Conservation (phyloP, 2,113 vertebrate genomes). For the Amphiprion percula region DNA sequence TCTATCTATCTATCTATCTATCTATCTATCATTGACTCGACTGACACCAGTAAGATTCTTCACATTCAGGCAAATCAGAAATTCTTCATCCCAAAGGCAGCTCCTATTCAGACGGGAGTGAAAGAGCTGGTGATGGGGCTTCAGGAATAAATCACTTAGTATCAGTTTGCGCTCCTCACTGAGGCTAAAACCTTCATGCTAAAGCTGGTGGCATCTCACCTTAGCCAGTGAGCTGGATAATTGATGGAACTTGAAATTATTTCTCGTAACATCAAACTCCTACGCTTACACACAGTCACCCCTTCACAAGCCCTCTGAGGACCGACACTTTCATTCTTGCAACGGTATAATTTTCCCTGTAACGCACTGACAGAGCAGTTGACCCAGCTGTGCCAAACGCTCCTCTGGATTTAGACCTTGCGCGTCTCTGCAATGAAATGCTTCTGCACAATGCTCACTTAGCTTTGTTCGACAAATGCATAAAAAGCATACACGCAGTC, state of each 20-base stretch:
- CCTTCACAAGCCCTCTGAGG: conserved; percentile 32
- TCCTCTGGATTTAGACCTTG: conserved; percentile 35
- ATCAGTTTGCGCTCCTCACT: conserved; percentile 34
- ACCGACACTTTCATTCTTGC: conserved; percentile 23
- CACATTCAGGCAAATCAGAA: conserved; percentile 27
- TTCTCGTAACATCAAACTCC: conserved; percentile 54
- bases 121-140: conserved; percentile 45
- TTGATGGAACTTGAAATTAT: conserved; percentile 48
- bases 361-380: conserved; percentile 48
- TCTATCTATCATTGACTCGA: conserved; percentile 22
- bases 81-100: conserved; percentile 33
- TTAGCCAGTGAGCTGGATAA: conserved; percentile 59
- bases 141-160: conserved; percentile 60
- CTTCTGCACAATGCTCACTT: conserved; percentile 24
- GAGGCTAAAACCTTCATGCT: conserved; percentile 36
- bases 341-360: conserved; percentile 44
- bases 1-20: background rate
- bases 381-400: conserved; percentile 46
- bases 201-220: conserved; percentile 54
- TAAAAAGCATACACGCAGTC: conserved; percentile 21
- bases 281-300: conserved; percentile 8
- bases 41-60: conserved; percentile 10
- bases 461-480: conserved; percentile 25
- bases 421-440: conserved; percentile 21
- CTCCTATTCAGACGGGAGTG: conserved; percentile 26